These are phyloP conservation scores for Nemapogon koenigi DNA, from an alignment of 2,888 invertebrate species.

Conservation along the genomic window DNA sequence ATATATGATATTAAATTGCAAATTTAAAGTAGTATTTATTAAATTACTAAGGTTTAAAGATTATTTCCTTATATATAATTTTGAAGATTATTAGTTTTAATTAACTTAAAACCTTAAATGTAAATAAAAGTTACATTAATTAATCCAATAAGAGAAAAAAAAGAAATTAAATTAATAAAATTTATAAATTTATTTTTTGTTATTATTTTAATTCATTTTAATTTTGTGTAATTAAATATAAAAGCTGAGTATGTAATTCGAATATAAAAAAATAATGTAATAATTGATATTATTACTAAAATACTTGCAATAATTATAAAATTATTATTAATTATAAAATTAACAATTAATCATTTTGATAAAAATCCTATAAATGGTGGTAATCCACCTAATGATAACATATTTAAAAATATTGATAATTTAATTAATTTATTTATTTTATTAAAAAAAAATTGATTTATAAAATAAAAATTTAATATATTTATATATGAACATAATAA, in stretches of 20 bases:
- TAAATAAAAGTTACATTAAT: conserved; percentile 40
- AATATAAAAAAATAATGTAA: conserved; percentile 63
- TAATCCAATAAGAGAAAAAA: conserved; percentile 32
- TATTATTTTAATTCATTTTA: conserved; percentile 32
- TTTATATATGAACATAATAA: conserved; percentile 51
- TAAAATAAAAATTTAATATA: conserved; percentile 48
- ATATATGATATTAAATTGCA: conserved; percentile 68
- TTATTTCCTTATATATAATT: conserved; percentile 61
- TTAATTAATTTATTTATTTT: conserved; percentile 45
- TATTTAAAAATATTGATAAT: conserved; percentile 56
- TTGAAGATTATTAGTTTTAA: conserved; percentile 69
- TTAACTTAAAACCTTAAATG: conserved; percentile 64
- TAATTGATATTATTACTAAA: conserved; percentile 57
- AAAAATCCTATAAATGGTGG: conserved; percentile 69
- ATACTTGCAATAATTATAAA: conserved; percentile 42
- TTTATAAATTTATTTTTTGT: conserved; percentile 22
- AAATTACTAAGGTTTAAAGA: conserved; percentile 64
- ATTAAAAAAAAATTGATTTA: conserved; percentile 56
- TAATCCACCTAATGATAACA: conserved; percentile 63
- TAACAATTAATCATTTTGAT: conserved; percentile 66
- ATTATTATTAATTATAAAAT: conserved; percentile 48
- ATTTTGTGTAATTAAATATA: conserved; percentile 50
- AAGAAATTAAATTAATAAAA: conserved; percentile 28
- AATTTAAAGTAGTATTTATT: conserved; percentile 54
- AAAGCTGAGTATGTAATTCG: conserved; percentile 55